Evolutionary conservation across 2,888 invertebrate genomes (phyloP).

Genomic region (Drosophila mimetica): DNA sequence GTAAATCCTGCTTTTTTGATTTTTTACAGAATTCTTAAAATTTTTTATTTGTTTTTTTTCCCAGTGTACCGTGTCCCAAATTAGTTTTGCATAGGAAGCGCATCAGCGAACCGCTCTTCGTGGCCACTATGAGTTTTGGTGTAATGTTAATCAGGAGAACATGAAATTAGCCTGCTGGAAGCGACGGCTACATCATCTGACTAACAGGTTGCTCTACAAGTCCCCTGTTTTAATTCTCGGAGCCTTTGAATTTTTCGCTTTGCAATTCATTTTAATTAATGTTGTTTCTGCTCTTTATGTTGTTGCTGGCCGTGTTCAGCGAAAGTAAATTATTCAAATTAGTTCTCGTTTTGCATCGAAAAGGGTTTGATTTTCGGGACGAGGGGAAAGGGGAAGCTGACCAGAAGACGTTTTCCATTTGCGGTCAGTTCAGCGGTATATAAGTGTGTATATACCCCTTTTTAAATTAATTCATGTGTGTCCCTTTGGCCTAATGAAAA

Average conservation of each 20-base stretch:
- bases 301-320: conserved; percentile 9
- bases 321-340: conserved; percentile 66
- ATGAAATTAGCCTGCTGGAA: conserved; percentile 1
- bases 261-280: conserved; percentile 47
- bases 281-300: conserved; percentile 27
- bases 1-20: too few relatives aligned
- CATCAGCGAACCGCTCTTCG: neutral
- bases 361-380: conserved; percentile 58
- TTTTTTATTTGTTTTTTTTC: neutral
- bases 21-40: neutral
- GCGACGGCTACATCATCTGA: conserved; percentile 3
- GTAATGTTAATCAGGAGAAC: conserved; percentile 18
- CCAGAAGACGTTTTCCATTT: conserved; percentile 53
- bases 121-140: neutral
- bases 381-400: conserved; percentile 32
- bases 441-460: neutral
- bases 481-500: conserved; percentile 37
- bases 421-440: conserved; percentile 36
- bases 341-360: conserved; percentile 55
- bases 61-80: neutral
- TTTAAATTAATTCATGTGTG: conserved; percentile 6
- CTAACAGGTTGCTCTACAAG: conserved; percentile 17
- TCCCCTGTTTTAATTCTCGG: conserved; percentile 3
- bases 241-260: conserved; percentile 21
- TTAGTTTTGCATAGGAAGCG: conserved; percentile 15